Conservation (phyloP, 30 jellyfish, hydroid and myxozoan species). For the Sanderia malayensis region DNA sequence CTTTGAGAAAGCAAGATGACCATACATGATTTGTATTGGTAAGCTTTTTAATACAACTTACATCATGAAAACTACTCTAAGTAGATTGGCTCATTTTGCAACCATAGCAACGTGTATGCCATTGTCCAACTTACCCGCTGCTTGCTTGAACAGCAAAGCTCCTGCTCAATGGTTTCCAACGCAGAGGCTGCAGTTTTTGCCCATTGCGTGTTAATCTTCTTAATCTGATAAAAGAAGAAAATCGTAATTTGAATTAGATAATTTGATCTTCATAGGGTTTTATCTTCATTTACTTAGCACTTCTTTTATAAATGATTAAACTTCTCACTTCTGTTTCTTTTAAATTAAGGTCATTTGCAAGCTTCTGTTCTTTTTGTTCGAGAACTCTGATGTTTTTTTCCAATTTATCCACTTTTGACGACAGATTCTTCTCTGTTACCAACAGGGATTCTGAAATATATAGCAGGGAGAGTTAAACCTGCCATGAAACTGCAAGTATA, state of each 20-base stretch:
- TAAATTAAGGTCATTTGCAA: slow-evolving; percentile 6
- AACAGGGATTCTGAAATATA: slow-evolving; percentile 28
- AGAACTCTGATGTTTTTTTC: slow-evolving; percentile 33
- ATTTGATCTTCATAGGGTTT: too few relatives aligned
- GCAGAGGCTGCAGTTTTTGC: slow-evolving; percentile 5
- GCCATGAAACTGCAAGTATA: background rate
- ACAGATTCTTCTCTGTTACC: slow-evolving; percentile 29
- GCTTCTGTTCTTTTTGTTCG: slow-evolving; percentile 21
- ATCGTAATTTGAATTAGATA: too few relatives aligned
- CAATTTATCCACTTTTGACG: slow-evolving; percentile 13
- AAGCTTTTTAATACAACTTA: too few relatives aligned
- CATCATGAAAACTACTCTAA: too few relatives aligned
- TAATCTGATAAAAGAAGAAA: background rate
- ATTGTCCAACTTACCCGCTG: background rate
- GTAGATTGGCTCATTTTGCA: too few relatives aligned
- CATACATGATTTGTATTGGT: too few relatives aligned
- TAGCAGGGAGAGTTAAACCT: background rate
- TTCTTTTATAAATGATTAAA: too few relatives aligned
- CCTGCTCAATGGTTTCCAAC: background rate
- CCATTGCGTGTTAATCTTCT: background rate
- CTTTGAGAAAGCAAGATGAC: too few relatives aligned
- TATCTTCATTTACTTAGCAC: too few relatives aligned
- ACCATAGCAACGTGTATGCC: too few relatives aligned
- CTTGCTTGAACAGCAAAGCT: slow-evolving; percentile 1
- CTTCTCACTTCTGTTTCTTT: slow-evolving; percentile 19